Conservation (phyloP, 2,888 invertebrate species). For the Kryphioiulus occultus region DNA sequence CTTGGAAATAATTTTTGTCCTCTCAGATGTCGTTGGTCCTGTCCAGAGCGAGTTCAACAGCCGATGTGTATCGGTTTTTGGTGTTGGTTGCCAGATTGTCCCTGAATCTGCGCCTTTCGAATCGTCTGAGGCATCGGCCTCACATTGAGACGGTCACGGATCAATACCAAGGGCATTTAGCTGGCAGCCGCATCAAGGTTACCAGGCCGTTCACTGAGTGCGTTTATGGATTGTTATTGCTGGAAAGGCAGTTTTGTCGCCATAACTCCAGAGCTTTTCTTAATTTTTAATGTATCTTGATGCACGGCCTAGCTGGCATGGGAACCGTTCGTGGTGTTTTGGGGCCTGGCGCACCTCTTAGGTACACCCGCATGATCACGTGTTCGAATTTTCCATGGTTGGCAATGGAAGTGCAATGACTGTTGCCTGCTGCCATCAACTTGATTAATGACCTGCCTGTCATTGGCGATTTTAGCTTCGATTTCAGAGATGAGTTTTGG, state of each 20-base stretch:
- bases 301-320: neutral
- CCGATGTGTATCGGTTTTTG: neutral
- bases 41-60: neutral
- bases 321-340: neutral
- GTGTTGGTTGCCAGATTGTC: neutral
- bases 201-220: neutral
- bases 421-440: too few relatives aligned
- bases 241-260: neutral
- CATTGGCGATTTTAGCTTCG: too few relatives aligned
- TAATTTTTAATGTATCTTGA: neutral
- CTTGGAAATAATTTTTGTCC: neutral
- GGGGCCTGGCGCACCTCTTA: too few relatives aligned
- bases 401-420: neutral
- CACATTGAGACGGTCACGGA: neutral
- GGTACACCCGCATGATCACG: neutral
- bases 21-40: neutral
- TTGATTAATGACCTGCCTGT: too few relatives aligned
- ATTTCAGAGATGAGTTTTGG: too few relatives aligned
- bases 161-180: conserved; percentile 28
- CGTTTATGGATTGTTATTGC: neutral
- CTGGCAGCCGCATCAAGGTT: neutral
- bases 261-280: neutral
- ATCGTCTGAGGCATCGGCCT: neutral
- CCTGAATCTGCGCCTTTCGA: conserved; percentile 9
- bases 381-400: neutral